Evolutionary conservation across 2,113 vertebrate genomes (phyloP).

Genomic region (Heptranchias perlo): DNA sequence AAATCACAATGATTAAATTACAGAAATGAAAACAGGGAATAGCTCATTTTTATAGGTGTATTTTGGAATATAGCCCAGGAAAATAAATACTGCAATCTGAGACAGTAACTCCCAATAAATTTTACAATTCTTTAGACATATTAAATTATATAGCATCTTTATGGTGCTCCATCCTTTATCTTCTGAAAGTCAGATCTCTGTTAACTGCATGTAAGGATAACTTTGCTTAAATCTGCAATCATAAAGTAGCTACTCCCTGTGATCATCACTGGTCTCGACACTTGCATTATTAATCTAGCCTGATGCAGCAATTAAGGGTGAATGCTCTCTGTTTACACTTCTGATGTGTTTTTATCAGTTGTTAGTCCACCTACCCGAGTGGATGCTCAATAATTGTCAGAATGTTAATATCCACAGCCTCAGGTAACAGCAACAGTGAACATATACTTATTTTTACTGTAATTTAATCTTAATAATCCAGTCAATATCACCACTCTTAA

Average conservation of each 20-base stretch:
- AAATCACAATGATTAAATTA: not conserved
- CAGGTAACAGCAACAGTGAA: not conserved
- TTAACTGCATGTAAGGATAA: not conserved
- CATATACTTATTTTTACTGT: not conserved
- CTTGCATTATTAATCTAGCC: not conserved
- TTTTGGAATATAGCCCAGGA: slow-evolving; percentile 19
- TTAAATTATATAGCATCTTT: slow-evolving; percentile 13
- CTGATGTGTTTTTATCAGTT: not conserved
- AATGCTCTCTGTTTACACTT: not conserved
- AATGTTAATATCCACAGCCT: not conserved
- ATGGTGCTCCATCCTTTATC: not conserved
- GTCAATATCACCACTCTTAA: not conserved
- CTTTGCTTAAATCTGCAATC: not conserved
- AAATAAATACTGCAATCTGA: slow-evolving; percentile 9
- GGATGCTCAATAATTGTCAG: not conserved
- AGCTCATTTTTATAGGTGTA: not conserved
- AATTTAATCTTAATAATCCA: not conserved
- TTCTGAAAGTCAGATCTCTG: not conserved
- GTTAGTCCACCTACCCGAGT: not conserved
- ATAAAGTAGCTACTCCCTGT: not conserved
- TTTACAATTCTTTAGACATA: not conserved
- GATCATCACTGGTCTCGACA: too few species aligned
- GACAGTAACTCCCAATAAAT: slow-evolving; percentile 1
- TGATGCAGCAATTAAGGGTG: not conserved
- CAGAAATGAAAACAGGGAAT: slow-evolving; percentile 15